phyloP scores from a whole-genome alignment of 2,797 vertebrate genomes.

The Aselliscus stoliczkanus region DNA sequence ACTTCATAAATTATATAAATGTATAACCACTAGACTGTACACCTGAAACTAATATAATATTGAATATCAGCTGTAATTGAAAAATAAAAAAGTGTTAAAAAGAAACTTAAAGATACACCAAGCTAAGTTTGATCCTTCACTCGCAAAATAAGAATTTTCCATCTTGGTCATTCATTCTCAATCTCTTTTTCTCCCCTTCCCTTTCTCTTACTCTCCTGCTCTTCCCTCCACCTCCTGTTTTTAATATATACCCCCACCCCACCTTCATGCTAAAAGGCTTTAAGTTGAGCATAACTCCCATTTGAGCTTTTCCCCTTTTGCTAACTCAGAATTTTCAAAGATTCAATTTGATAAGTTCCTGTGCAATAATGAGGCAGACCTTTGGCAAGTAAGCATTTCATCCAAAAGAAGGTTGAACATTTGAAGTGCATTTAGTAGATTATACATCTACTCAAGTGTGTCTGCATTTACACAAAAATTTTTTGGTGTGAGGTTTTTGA shows the following conservation, averaged over 20 bases:
- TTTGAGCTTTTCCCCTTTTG: background rate
- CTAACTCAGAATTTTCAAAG: background rate
- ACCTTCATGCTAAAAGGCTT: background rate
- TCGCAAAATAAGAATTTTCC: background rate
- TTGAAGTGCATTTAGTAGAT: background rate
- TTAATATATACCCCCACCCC: background rate
- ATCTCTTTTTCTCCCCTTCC: background rate
- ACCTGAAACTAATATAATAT: no score
- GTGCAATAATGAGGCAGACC: background rate
- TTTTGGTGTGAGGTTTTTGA: slow-evolving; percentile 14
- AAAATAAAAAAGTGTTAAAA: background rate
- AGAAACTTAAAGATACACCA: background rate
- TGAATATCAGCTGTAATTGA: no score
- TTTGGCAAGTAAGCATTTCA: background rate
- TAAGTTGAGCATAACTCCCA: background rate
- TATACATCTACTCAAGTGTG: background rate
- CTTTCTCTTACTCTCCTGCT: background rate
- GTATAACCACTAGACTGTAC: no score
- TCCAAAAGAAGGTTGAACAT: background rate
- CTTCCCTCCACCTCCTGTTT: background rate
- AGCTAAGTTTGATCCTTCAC: background rate
- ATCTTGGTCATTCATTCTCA: background rate
- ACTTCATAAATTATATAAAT: no score
- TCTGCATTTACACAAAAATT: background rate
- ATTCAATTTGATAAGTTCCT: background rate